Base-by-base conservation (phyloP, 2,888 invertebrate species). In the Melinaea marsaeus region DNA sequence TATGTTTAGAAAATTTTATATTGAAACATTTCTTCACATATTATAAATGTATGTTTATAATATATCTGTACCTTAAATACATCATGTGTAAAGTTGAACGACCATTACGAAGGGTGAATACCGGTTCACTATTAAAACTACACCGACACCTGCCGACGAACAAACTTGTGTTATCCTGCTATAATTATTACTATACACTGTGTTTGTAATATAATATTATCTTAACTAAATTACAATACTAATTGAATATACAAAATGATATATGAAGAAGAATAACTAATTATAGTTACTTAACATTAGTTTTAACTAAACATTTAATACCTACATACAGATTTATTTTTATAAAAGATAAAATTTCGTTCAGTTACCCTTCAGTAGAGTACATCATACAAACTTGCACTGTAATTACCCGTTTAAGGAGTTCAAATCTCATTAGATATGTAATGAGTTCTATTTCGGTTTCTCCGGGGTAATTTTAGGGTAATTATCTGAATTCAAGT, bases 371-470 rank as follows among this genome's bases (percentile, higher is more conserved):
- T 70, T 69, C 68, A 70, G 64, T 63, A 61, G 67, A 71, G 71
- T 69, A 60, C 68, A 69, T 67, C 47, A 71, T 69, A 70, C 78
- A 79, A 77, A 80, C 80, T 80, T 79, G 78, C 77, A 71, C 77
- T 72, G 74, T 76, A 72, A 73, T 74, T 68, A 75, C 69, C 70
- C 69, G 73, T 70, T 42, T 42, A 42, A 42, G 37, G 37, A 37
- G 42, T 42, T 77, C 75, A 77, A 76, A 77, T 74, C 72, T 78
- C 77, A 80, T 78, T 77, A 78, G 75, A 74, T 72, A 66, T 68
- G 68, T 77, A 78, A 79, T 78, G 79, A 78, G 78, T 74, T 75
- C 75, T 72, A 71, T 76, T 74, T 74, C 71, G 71, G 68, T 66
- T 65, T 66, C 67, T 68, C 71, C 66, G 67, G 67, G 69, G 71